A percentile compares a stretch with the other conserved stretches of the same genome.
phyloP scores from a whole-genome alignment of 2,113 vertebrate genomes.

The Ifrita kowaldi region DNA sequence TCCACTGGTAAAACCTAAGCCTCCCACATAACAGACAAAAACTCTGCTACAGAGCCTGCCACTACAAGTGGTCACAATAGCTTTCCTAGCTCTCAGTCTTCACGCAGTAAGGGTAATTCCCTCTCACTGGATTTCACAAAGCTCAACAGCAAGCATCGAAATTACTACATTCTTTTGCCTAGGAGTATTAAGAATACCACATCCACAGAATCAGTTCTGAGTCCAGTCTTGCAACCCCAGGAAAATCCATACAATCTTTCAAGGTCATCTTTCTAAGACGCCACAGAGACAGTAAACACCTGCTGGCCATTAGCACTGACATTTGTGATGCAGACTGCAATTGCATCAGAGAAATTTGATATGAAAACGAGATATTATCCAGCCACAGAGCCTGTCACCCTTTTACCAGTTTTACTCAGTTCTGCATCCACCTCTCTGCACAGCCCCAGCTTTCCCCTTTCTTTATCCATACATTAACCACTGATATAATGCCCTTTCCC shows the following conservation, averaged over 20 bases:
- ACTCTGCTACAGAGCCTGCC: background rate
- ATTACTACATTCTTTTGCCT: background rate
- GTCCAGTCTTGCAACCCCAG: background rate
- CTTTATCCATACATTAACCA: background rate
- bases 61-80: background rate
- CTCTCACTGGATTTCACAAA: background rate
- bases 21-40: background rate
- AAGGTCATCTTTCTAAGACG: background rate
- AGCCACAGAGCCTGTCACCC: background rate
- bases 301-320: background rate
- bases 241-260: background rate
- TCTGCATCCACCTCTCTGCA: background rate
- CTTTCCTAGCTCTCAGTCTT: background rate
- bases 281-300: background rate
- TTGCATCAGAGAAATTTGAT: background rate
- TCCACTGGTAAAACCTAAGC: background rate
- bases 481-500: background rate
- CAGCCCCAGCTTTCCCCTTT: background rate
- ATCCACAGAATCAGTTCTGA: background rate
- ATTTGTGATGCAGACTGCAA: background rate
- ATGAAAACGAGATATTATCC: background rate
- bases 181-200: background rate
- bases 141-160: background rate
- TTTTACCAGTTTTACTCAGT: background rate
- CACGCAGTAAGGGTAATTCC: background rate